Conservation (phyloP, 2,113 vertebrate genomes). For the Cettia cetti region DNA sequence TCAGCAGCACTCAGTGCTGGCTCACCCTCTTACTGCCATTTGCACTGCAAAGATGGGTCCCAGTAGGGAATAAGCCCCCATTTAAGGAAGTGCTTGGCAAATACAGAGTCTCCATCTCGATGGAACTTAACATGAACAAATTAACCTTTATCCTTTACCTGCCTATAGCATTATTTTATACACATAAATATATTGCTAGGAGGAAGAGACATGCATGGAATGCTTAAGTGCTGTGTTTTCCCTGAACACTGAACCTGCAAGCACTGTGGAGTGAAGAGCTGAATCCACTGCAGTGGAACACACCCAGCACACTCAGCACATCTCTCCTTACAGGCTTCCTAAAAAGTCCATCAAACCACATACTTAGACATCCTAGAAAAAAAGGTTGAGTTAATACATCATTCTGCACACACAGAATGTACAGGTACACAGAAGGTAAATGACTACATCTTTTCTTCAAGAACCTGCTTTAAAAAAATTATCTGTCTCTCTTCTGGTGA, state of each 20-base stretch:
- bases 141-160: background rate
- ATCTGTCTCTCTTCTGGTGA: background rate
- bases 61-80: background rate
- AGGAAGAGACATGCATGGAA: background rate
- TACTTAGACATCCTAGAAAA: background rate
- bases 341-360: background rate
- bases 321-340: background rate
- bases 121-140: background rate
- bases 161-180: background rate
- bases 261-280: background rate
- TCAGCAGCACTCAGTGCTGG: background rate
- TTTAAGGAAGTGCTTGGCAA: background rate
- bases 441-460: background rate
- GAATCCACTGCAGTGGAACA: background rate
- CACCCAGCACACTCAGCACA: background rate
- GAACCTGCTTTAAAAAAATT: background rate
- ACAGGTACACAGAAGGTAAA: background rate
- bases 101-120: background rate
- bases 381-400: background rate
- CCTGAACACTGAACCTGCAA: background rate
- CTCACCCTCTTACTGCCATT: rapidly evolving
- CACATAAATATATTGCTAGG: background rate
- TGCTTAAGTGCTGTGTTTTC: background rate
- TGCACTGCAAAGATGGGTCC: background rate
- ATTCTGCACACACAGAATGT: background rate